Base-by-base conservation (phyloP, 2,888 invertebrate species). In the Pseudococcus viburni region DNA sequence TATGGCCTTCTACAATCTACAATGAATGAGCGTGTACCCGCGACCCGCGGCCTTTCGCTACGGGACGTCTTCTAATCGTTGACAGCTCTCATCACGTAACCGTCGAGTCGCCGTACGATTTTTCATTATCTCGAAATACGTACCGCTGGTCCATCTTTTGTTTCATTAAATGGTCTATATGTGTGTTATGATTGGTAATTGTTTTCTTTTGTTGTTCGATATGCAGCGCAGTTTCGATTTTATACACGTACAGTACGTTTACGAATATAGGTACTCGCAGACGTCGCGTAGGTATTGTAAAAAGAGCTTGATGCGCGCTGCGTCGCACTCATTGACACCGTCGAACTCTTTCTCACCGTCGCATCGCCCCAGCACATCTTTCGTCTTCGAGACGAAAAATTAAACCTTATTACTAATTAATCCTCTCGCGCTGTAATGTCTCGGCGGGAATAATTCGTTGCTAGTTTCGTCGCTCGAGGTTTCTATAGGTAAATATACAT, bases 171-270 rank as follows among this genome's bases (percentile, higher is more conserved):
- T 87, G 51, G 87, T 42, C 42, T 33, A 33, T 42, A 48, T 83
- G 87, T 87, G 80, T 87, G 87, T 87, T 87, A 87, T 80, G 87
- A 87, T 87, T 87, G 77, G 87, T 87, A 87, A 87, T 87, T 87
- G 87, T 87, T 87, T 87, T 87, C 87, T 86, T 86, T 33, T 33
- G 26, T 86, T 80, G 87, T 87, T 80, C 77, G 87, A 77, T 51
- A 59, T 33, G 26, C 26, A 33, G 26, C 51, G 80, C 68, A 15
- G 68, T 64, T 64, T 64, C 64, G 9, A 64, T 22, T 64, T 64
- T 64, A 6, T 64, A 59, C 46, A 5, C 12, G 12, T 12, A 46
- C 46, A 11, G 12, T 12, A 46, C 46, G 5, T 11, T 12, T 46
- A 11, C 8, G 8, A 46, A 8, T 46, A 46, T 46, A 46, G 46